Conservation (phyloP, 2,797 vertebrate genomes). For the Coreius guichenoti region DNA sequence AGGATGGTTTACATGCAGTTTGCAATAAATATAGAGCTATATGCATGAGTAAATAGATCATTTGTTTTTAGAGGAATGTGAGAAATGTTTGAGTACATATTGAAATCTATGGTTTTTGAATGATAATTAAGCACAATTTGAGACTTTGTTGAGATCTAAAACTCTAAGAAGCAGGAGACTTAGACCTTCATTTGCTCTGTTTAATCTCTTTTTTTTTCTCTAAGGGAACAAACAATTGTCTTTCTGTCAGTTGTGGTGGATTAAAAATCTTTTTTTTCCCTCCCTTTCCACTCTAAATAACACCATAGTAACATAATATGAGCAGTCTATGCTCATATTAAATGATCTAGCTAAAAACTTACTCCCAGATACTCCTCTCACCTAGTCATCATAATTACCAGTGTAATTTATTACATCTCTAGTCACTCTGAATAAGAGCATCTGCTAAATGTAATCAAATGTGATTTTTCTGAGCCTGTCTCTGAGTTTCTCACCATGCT, state of each 20-base stretch:
- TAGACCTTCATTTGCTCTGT: not conserved
- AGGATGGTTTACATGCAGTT: not conserved
- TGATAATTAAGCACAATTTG: not conserved
- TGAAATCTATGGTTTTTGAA: not conserved
- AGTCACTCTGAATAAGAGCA: slow-evolving; percentile 6
- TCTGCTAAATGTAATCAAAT: not conserved
- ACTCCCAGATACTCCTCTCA: not conserved
- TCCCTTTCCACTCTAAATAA: not conserved
- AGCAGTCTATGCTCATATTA: not conserved
- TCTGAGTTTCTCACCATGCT: not conserved
- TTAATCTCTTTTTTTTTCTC: not conserved
- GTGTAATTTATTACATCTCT: not conserved
- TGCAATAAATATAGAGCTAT: not conserved
- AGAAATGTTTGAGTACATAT: not conserved
- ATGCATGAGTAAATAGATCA: not conserved
- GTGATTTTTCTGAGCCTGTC: not conserved
- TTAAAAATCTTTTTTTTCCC: not conserved
- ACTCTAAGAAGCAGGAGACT: not conserved
- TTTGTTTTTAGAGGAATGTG: not conserved
- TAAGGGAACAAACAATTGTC: not conserved
- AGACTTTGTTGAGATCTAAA: not conserved
- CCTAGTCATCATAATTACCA: not conserved
- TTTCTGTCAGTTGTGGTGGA: not conserved
- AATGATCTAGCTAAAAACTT: slow-evolving; percentile 6
- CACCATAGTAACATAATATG: not conserved